Evolutionary conservation across 1,140 invertebrate genomes (phyloP), one percentile per base, ranked within the genome.

Genomic region (Maconellicoccus hirsutus): DNA sequence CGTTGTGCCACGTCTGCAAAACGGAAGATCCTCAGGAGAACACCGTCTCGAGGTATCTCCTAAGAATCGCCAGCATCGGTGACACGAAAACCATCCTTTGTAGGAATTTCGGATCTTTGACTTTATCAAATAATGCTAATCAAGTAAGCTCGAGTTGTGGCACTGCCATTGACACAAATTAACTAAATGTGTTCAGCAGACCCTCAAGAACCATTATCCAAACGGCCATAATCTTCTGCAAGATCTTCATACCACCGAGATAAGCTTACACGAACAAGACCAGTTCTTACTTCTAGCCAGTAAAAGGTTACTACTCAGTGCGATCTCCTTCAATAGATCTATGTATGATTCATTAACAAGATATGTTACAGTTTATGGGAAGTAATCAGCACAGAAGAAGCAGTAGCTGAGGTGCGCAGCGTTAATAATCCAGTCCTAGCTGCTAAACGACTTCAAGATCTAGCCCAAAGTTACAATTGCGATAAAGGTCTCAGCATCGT

Each of bases 261-360:
- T 90, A 1, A 81, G 83, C 1, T 80, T 92, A 0, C 87, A 89
- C 74, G 89, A 91, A 75, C 85, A 89, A 70, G 89, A 92, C 75
- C 89, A 92, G 77, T 92, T 89, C 76, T 81, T 92, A 71, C 87
- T 93, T 72, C 82, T 92, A 71, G 89, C 85, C 0, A 92, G 91
- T 78, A 85, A 87, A 73, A 86, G 75, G 77, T 78, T 70, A 70
- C 42, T 72, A 23, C 21, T n/a, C n/a, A n/a, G n/a, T n/a, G n/a
- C n/a, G n/a, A n/a, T n/a, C n/a, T n/a, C n/a, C n/a, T n/a, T n/a
- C n/a, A n/a, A n/a, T n/a, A n/a, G n/a, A n/a, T n/a, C n/a, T n/a
- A n/a, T n/a, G n/a, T n/a, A n/a, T n/a, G n/a, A n/a, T n/a, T n/a
- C 29, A 33, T 12, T 8, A 52, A 52, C n/a, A 52, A 52, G n/a